Evolutionary conservation across 2,888 invertebrate genomes (phyloP).

Genomic region (Sesia apiformis): DNA sequence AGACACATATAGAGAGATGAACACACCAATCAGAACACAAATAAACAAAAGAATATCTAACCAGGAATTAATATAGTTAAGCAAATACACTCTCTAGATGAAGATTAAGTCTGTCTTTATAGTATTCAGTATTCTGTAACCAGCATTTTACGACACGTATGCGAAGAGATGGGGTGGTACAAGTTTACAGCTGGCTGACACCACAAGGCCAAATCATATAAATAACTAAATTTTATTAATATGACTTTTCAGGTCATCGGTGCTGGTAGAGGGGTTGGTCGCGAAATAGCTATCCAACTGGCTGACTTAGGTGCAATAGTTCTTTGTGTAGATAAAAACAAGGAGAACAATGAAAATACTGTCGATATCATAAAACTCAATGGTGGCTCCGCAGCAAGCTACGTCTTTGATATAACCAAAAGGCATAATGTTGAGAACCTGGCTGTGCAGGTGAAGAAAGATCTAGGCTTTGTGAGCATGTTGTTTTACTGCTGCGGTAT

Average conservation of each 20-base stretch:
- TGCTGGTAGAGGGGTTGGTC: slow-evolving; percentile 80
- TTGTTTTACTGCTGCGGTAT: slow-evolving; percentile 78
- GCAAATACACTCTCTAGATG: no score
- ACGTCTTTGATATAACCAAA: slow-evolving; percentile 73
- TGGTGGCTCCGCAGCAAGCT: slow-evolving; percentile 63
- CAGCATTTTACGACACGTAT: no score
- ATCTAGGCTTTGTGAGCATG: slow-evolving; percentile 76
- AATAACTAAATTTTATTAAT: not conserved
- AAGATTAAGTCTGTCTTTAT: no score
- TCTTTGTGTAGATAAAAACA: slow-evolving; percentile 79
- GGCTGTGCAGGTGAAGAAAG: slow-evolving; percentile 56
- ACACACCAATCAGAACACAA: no score
- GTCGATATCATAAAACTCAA: slow-evolving; percentile 55
- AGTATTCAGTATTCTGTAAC: no score
- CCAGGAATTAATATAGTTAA: no score
- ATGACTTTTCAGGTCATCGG: slow-evolving; percentile 74
- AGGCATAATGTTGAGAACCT: slow-evolving; percentile 61
- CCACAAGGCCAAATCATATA: not conserved
- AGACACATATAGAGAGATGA: no score
- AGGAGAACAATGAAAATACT: slow-evolving; percentile 60
- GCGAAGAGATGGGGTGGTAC: no score
- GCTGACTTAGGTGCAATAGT: slow-evolving; percentile 73
- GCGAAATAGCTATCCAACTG: slow-evolving; percentile 76
- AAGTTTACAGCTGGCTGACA: no score
- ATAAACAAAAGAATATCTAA: no score